These are phyloP conservation scores for Coregonus ussuriensis DNA, from an alignment of 2,797 vertebrate genomes.

Conservation along the genomic window DNA sequence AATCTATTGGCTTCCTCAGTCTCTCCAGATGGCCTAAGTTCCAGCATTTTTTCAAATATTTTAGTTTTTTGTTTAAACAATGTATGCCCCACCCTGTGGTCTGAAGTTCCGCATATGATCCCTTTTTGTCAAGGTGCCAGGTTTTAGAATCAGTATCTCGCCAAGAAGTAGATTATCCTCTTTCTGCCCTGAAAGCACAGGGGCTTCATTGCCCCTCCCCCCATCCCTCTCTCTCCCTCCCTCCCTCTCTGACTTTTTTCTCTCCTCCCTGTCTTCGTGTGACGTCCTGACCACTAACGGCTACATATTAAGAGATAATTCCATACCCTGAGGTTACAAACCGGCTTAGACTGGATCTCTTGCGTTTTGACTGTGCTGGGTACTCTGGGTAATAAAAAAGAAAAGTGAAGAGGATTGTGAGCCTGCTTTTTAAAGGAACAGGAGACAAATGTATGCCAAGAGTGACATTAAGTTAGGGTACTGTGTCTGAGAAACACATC, in stretches of 20 bases:
- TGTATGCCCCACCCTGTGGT: conserved; percentile 78
- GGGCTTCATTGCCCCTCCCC: conserved; percentile 43
- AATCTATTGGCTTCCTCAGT: conserved; percentile 67
- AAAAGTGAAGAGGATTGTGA: conserved; percentile 55
- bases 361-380: conserved; percentile 74
- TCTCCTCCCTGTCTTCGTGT: conserved; percentile 58
- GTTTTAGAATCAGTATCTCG: conserved; percentile 65
- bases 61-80: conserved; percentile 63
- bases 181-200: conserved; percentile 69
- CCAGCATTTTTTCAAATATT: conserved; percentile 46
- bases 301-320: conserved; percentile 88
- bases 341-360: conserved; percentile 86
- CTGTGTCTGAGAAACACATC: not conserved
- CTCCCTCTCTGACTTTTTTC: conserved; percentile 21
- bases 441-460: conserved; percentile 46
- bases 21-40: conserved; percentile 72
- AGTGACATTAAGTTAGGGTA: conserved; percentile 29
- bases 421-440: conserved; percentile 75
- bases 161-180: conserved; percentile 74
- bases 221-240: conserved; percentile 23
- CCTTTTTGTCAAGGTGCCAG: conserved; percentile 75
- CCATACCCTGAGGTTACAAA: conserved; percentile 89
- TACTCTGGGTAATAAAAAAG: conserved; percentile 80
- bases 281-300: conserved; percentile 81
- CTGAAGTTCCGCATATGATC: conserved; percentile 75